Conservation (phyloP, 1,140 invertebrate species). For the Amyelois transitella region DNA sequence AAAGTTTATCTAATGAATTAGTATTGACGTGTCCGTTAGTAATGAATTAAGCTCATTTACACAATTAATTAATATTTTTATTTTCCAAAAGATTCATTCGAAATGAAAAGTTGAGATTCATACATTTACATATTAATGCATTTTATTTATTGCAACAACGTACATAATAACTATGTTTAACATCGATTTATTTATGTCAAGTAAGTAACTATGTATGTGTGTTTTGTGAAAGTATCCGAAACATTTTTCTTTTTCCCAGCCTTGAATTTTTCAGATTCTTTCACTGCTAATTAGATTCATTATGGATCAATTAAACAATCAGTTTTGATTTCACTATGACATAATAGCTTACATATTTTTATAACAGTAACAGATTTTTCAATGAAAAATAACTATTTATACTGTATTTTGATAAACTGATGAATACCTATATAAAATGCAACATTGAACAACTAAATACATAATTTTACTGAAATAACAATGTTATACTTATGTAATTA, state of each 20-base stretch:
- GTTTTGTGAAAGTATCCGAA: constrained; percentile 29
- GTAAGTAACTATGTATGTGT: constrained; percentile 3
- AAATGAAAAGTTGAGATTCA: background rate
- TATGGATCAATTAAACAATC: too few species aligned
- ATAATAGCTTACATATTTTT: too few species aligned
- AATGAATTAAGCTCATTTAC: background rate
- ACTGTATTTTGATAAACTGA: too few species aligned
- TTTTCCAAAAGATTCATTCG: background rate
- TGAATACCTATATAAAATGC: too few species aligned
- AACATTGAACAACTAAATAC: too few species aligned
- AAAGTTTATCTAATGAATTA: too few species aligned
- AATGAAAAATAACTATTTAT: too few species aligned
- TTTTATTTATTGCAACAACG: constrained; percentile 36
- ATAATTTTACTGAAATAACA: too few species aligned
- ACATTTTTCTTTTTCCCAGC: constrained; percentile 31
- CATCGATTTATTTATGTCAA: constrained; percentile 12
- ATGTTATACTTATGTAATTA: too few species aligned
- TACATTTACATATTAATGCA: constrained; percentile 23
- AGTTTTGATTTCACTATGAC: background rate
- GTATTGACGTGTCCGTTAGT: too few species aligned
- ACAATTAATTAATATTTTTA: background rate
- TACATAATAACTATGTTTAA: constrained; percentile 12
- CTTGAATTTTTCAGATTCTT: constrained; percentile 28
- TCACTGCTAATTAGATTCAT: too few species aligned
- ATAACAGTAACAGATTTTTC: too few species aligned